Evolutionary conservation across 1,140 invertebrate genomes (phyloP).

Genomic region (Sesamia nonagrioides): DNA sequence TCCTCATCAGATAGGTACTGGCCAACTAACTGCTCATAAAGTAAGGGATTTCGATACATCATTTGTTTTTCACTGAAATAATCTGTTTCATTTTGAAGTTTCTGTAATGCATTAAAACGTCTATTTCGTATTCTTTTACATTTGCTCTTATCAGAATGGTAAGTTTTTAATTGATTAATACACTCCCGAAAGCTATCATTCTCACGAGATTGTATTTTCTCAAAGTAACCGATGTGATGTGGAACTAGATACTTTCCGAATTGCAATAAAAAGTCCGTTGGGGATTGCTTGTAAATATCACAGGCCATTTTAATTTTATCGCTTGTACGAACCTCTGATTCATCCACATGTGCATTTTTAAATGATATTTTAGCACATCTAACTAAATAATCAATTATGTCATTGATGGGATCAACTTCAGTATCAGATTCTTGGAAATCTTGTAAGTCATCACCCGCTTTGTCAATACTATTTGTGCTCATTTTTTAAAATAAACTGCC

Average conservation of each 20-base stretch:
- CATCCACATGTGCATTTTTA: constrained; percentile 93
- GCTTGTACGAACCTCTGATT: constrained; percentile 90
- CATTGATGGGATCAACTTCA: constrained; percentile 78
- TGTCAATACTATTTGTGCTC: background rate
- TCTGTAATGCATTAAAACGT: constrained; percentile 93
- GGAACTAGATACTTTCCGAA: constrained; percentile 92
- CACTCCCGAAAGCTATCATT: constrained; percentile 88
- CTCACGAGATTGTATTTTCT: constrained; percentile 71
- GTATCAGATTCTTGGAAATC: constrained; percentile 57
- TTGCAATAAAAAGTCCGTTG: constrained; percentile 91
- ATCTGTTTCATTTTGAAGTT: constrained; percentile 91
- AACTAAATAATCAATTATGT: constrained; percentile 85
- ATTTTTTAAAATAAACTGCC: background rate
- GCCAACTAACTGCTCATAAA: constrained; percentile 96
- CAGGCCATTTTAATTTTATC: constrained; percentile 92
- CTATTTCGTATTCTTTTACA: constrained; percentile 92
- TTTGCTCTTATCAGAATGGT: constrained; percentile 85
- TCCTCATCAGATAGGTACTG: constrained; percentile 94
- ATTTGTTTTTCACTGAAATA: constrained; percentile 98
- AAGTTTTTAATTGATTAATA: constrained; percentile 88
- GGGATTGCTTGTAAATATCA: constrained; percentile 90
- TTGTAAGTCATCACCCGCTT: constrained; percentile 8
- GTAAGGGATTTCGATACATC: constrained; percentile 95
- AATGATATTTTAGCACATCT: constrained; percentile 88
- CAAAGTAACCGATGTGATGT: constrained; percentile 91